Base-by-base conservation (phyloP, 2,113 vertebrate species). In the Apaloderma vittatum region DNA sequence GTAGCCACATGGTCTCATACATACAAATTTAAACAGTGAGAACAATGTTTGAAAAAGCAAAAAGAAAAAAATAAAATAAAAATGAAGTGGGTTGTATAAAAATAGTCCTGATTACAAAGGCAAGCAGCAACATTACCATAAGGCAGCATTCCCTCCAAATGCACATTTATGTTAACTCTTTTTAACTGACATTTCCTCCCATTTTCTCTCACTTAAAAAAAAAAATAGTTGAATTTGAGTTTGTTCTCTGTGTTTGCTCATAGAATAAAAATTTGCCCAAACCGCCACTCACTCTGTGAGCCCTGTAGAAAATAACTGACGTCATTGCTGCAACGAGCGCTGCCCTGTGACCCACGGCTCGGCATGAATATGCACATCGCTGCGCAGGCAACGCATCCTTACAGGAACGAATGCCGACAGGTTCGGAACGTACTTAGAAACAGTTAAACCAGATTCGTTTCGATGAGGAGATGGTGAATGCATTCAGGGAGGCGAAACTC, bases 1-100 rank as follows among this genome's bases (percentile, higher is more conserved):
- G 66, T 27, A 86, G 78, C 54, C 85, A 27, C 46, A 23, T 15
- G 15, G n/a, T 11, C 67, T 79, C 79, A 86, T 68, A 73, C 48
- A 95, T 74, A 91, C 48, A 95, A 88, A 96, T 95, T 81, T 85
- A 94, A 94, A 65, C n/a, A 86, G 68, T 24, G 63, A 88, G 65
- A 51, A 34, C 2, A 46, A 57, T 40, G n/a, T 85, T 26, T 82
- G 57, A 75, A 93, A 82, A 94, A 62, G 7, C 34, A 62, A 78
- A 86, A 18, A 93, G 77, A 2, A 73, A 82, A 80, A 63, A 88
- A 91, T 34, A 32, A 46, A 65, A 68, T 49, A 15, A 29, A 45
- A 43, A 37, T 21, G 5, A 74, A 57, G 48, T 52, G 49, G 17
- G 46, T 85, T 94, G 82, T 58, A 55, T 54, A 94, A 96, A 96